Evolutionary conservation across 2,888 invertebrate genomes (phyloP).

Genomic region (Brachyopa scutellaris): DNA sequence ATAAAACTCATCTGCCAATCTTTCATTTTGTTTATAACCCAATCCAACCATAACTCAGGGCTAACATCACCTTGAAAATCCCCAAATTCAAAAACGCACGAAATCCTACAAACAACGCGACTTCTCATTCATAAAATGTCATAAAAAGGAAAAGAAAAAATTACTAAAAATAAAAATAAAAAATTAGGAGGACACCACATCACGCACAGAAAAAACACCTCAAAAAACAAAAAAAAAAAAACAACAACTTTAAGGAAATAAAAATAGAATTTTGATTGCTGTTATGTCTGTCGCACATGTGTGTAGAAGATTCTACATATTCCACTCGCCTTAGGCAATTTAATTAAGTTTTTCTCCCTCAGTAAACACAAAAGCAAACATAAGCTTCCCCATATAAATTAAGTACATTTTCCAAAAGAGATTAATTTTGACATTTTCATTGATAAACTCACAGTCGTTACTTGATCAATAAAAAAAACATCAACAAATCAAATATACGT

Average conservation of each 20-base stretch:
- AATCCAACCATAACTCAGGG: constrained; percentile 47
- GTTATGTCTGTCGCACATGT: constrained; percentile 14
- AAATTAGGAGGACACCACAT: constrained; percentile 9
- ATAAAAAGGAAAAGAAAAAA: constrained; percentile 26
- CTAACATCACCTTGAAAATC: constrained; percentile 49
- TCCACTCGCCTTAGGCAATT: constrained; percentile 17
- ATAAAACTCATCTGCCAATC: constrained; percentile 18
- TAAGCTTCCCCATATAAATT: constrained; percentile 24
- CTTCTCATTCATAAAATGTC: constrained; percentile 50
- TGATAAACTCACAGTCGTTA: constrained; percentile 23
- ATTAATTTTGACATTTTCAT: constrained; percentile 20
- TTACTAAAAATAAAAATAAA: constrained; percentile 33
- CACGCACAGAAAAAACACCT: not conserved
- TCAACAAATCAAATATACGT: not conserved
- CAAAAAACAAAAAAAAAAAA: not conserved
- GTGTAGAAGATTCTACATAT: not conserved
- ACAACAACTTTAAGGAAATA: not conserved
- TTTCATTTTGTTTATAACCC: constrained; percentile 35
- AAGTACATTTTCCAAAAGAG: constrained; percentile 13
- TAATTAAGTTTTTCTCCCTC: constrained; percentile 53
- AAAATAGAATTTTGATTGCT: constrained; percentile 15
- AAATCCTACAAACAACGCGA: not conserved
- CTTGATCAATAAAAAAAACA: not conserved
- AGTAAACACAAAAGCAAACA: constrained; percentile 9
- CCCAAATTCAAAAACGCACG: not conserved